Conservation (phyloP, 1,140 invertebrate genomes). For the Euborellia annulipes region DNA sequence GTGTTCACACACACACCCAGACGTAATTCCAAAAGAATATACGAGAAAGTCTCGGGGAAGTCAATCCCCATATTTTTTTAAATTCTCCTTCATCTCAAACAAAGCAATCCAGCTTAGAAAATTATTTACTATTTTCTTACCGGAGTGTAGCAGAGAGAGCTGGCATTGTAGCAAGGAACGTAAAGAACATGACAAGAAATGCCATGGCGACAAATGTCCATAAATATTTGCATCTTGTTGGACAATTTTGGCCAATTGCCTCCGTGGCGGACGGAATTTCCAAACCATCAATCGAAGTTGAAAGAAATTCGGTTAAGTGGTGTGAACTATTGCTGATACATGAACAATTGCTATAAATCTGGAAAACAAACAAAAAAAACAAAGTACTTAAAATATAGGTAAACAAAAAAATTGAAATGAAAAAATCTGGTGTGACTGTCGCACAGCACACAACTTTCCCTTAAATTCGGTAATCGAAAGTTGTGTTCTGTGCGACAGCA, state of each 20-base stretch:
- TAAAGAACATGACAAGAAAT: conserved; percentile 56
- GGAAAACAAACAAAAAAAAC: neutral
- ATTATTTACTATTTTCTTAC: conserved; percentile 26
- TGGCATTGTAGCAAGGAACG: conserved; percentile 61
- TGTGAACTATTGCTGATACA: conserved; percentile 7
- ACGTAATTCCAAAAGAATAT: too few relatives aligned
- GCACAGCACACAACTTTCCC: too few relatives aligned
- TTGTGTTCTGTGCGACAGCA: too few relatives aligned
- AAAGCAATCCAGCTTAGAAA: too few relatives aligned
- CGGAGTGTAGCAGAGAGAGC: conserved; percentile 57
- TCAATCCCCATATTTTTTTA: too few relatives aligned
- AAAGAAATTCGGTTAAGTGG: conserved; percentile 23
- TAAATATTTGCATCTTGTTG: conserved; percentile 41
- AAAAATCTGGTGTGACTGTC: too few relatives aligned
- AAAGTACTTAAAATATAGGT: too few relatives aligned
- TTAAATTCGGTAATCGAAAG: too few relatives aligned
- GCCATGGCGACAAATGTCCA: conserved; percentile 47
- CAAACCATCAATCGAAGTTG: conserved; percentile 11
- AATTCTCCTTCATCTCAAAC: too few relatives aligned
- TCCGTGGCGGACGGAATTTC: conserved; percentile 12
- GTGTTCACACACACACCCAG: too few relatives aligned
- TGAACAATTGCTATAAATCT: conserved; percentile 7
- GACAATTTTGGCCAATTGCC: conserved; percentile 45
- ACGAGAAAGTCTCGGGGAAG: too few relatives aligned
- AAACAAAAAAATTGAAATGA: too few relatives aligned